phyloP scores from a whole-genome alignment of 2,113 vertebrate species.

The Saguinus midas region DNA sequence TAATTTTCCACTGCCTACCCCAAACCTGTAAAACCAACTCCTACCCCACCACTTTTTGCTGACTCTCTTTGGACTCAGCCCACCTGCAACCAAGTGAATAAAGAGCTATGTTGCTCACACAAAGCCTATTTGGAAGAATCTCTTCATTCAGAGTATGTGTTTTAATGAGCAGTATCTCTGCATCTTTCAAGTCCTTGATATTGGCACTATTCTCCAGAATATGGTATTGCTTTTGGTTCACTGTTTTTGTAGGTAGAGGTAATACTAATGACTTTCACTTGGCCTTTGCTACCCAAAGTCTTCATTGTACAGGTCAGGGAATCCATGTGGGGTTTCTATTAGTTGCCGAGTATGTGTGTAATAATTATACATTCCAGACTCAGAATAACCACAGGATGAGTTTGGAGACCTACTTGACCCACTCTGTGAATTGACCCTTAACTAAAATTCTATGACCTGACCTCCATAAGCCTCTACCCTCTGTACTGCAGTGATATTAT shows the following conservation, averaged over 20 bases:
- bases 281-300: background rate
- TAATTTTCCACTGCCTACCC: too few species aligned
- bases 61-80: too few species aligned
- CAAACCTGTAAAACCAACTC: too few species aligned
- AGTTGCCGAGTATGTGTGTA: background rate
- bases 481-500: background rate
- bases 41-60: too few species aligned
- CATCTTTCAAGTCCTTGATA: background rate
- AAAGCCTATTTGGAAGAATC: too few species aligned
- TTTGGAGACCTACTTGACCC: background rate
- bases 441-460: background rate
- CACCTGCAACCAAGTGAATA: too few species aligned
- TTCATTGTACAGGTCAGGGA: background rate
- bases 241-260: background rate
- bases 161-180: background rate
- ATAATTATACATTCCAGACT: background rate
- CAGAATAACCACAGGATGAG: background rate
- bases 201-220: background rate
- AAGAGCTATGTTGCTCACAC: too few species aligned
- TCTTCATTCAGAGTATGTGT: too few species aligned
- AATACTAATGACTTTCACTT: background rate
- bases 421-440: background rate
- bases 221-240: background rate
- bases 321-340: background rate
- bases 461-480: background rate